Base-by-base conservation (phyloP, 2,888 invertebrate species). In the Sarcophaga carnaria region DNA sequence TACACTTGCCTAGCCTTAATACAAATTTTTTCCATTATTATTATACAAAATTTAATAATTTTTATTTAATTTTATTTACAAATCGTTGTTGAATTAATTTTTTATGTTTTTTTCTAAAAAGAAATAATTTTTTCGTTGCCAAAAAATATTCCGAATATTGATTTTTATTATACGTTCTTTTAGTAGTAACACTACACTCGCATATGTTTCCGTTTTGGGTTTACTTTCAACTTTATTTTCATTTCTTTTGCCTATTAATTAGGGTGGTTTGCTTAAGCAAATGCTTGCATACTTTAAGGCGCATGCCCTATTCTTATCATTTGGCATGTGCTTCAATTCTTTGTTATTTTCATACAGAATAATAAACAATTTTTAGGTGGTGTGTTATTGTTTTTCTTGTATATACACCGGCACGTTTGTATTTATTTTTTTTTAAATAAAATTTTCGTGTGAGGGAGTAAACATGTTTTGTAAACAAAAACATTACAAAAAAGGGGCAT, bases 381-480 rank as follows among this genome's bases (percentile, higher is more conserved):
- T 54, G 54, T 54, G 54, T 17, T 54, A 54, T 54, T 54, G 54
- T 54, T 54, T 54, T 54, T 54, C 54, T 17, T 54, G 54, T 54
- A 17, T 4, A 17, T 54, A 17, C 54, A 54, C 54, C 54, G 54
- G 54, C 17, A 54, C 17, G 4, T 54, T 54, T 2, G 54, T 10
- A 2, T 54, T 54, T 22, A 22, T 77, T n/a, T 67, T 25, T 66
- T 3, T 54, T 69, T 78, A 17, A 17, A 27, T 6, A 5, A 4
- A 14, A 66, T 67, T 67, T n/a, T 4, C 2, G n/a, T n/a, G 17
- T 27, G 20, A 60, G 37, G 47, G 22, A 62, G 59, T 45, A n/a
- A 45, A 70, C n/a, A 74, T 83, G 71, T 80, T 84, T 87, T 79
- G 81, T 84, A 87, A 84, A 84, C 87, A 84, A 87, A 49, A 54